phyloP scores from a whole-genome alignment of 2,888 invertebrate genomes.

The Melikaiella ostensackeni region DNA sequence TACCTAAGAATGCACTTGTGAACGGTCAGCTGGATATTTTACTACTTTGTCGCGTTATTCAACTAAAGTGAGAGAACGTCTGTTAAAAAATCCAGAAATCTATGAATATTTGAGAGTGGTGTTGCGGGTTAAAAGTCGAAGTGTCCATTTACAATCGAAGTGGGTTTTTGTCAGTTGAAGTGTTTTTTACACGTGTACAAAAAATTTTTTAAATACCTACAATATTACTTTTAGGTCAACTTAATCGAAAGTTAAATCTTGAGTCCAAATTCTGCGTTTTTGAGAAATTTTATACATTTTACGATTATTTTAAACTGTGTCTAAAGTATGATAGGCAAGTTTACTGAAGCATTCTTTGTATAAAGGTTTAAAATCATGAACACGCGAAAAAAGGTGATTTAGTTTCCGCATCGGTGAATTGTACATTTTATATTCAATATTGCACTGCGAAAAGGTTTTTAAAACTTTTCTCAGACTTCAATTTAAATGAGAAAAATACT shows the following conservation, averaged over 20 bases:
- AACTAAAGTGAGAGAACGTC: slow-evolving; percentile 58
- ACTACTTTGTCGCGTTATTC: slow-evolving; percentile 59
- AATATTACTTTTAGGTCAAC: not conserved
- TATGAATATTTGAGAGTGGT: slow-evolving; percentile 61
- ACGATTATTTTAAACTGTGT: not conserved
- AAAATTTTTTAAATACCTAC: slow-evolving; percentile 53
- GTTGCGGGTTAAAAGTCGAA: slow-evolving; percentile 62
- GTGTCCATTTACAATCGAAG: slow-evolving; percentile 52
- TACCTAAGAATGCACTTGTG: slow-evolving; percentile 61
- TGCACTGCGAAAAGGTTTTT: not conserved
- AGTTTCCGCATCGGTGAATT: not conserved
- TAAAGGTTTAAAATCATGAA: not conserved
- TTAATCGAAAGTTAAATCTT: slow-evolving; percentile 6
- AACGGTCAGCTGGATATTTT: slow-evolving; percentile 60
- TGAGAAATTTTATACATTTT: not conserved
- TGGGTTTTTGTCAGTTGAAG: slow-evolving; percentile 45
- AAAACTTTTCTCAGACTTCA: not conserved
- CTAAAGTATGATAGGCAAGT: not conserved
- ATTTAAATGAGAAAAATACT: not conserved
- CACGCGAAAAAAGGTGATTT: not conserved
- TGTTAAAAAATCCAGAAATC: slow-evolving; percentile 62
- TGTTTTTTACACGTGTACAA: slow-evolving; percentile 60
- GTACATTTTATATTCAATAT: slow-evolving; percentile 17
- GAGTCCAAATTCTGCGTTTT: not conserved
- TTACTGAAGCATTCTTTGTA: not conserved